Evolutionary conservation across 2,797 vertebrate species (phyloP), one percentile per base, ranked within the genome.

Genomic region (Halcyon badia): DNA sequence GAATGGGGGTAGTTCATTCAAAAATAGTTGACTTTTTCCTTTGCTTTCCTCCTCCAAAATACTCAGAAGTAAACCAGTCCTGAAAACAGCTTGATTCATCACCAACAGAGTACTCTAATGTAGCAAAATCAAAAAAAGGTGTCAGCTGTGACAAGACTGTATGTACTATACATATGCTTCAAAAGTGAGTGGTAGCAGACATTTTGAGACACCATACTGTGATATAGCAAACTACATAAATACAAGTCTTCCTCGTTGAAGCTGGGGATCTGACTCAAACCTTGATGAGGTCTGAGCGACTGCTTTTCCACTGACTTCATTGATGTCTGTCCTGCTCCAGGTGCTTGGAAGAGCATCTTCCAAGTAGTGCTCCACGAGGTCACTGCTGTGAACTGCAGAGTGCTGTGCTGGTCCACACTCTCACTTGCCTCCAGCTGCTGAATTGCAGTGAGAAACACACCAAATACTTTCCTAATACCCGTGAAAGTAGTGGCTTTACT

Each of bases 141-240:
- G 92, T 97, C 94, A 95, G 83, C 88, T 92, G 56, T 83, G 94
- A 94, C 80, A 90, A 89, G 80, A 26, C 77, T 92, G 3, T 86
- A 84, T 91, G 70, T 26, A 44, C 48, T 76, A 56, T 72, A 87
- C 71, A 92, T 82, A 96, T 54, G 83, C 70, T 94, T 85, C 77
- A 46, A 52, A 90, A 96, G 18, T 57, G 81, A 93, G 84, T 92
- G 85, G 72, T 94, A 87, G 88, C 80, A 94, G 94, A 90, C 90
- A 88, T 94, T 96, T 94, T 90, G 87, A 94, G 84, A 78, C 58
- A 95, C 62, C 72, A 62, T 90, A 87, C 22, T 86, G 78, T 87
- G 83, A 94, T 73, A 39, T 12, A 71, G 73, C 68, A 93, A 87
- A 83, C 44, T 75, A 83, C 54, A 71, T 90, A 92, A 95, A 95